phyloP scores from a whole-genome alignment of 2,797 vertebrate species.

The Phrynocephalus forsythii region DNA sequence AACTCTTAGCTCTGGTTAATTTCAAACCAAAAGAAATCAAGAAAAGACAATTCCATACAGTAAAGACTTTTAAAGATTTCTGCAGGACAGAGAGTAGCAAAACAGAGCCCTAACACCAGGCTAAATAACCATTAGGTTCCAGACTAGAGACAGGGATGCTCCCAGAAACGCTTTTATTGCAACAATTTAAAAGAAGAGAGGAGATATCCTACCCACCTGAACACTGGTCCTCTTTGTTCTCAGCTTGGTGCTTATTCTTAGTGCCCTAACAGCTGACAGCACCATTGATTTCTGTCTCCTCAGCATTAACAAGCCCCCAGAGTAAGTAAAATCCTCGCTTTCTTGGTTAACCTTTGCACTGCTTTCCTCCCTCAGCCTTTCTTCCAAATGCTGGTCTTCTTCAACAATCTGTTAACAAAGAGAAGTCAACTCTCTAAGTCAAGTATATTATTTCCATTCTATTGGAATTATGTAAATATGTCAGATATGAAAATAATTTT shows the following conservation, averaged over 20 bases:
- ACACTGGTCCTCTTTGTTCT: constrained; percentile 6
- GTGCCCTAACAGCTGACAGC: neutral
- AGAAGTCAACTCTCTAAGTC: constrained; percentile 14
- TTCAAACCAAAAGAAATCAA: neutral
- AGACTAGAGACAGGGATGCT: neutral
- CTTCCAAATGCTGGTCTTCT: neutral
- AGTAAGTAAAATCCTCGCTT: neutral
- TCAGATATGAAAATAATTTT: neutral
- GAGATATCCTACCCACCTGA: neutral
- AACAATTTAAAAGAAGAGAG: neutral
- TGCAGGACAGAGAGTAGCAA: neutral
- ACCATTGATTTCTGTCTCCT: constrained; percentile 19
- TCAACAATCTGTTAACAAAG: neutral
- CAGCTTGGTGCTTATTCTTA: neutral
- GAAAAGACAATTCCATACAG: neutral
- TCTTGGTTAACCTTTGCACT: neutral
- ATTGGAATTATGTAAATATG: neutral
- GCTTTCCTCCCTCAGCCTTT: neutral
- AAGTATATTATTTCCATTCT: neutral
- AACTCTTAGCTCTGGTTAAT: neutral
- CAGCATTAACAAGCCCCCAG: constrained; percentile 22
- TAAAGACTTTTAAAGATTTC: neutral
- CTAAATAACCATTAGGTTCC: neutral
- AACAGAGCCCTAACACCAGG: neutral
- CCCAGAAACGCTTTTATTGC: neutral